Evolutionary conservation across 1,140 invertebrate genomes (phyloP).

Genomic region (Orchestia grillus): DNA sequence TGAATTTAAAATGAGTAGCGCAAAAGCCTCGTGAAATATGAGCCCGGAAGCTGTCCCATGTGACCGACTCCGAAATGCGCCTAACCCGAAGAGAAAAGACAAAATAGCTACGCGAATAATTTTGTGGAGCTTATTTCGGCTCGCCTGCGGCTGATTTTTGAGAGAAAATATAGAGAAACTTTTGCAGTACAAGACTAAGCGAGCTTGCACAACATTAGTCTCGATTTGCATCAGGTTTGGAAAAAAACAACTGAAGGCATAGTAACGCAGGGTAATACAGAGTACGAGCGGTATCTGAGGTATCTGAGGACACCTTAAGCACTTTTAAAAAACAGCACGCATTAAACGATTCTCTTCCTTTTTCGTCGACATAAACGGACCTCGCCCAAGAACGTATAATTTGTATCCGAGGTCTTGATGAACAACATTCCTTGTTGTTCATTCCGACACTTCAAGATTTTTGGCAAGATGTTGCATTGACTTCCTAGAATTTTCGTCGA

Average conservation of each 20-base stretch:
- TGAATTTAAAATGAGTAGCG: not conserved
- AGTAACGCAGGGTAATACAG: not conserved
- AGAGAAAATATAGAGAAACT: not conserved
- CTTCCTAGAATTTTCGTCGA: too few species aligned
- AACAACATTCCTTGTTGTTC: too few species aligned
- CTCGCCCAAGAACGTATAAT: too few species aligned
- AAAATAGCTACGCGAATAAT: not conserved
- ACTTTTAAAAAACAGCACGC: too few species aligned
- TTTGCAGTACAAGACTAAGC: not conserved
- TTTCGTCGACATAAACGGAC: too few species aligned
- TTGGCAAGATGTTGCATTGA: too few species aligned
- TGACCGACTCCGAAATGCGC: not conserved
- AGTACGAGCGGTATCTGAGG: too few species aligned
- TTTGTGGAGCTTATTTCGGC: not conserved
- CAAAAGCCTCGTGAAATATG: conserved; percentile 1
- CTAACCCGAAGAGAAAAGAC: not conserved
- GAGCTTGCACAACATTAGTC: not conserved
- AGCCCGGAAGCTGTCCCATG: not conserved
- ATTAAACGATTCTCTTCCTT: too few species aligned
- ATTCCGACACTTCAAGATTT: too few species aligned
- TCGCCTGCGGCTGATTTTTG: not conserved
- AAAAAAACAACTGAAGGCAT: not conserved
- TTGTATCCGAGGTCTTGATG: too few species aligned
- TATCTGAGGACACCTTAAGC: too few species aligned
- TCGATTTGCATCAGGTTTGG: not conserved